Evolutionary conservation across 2,797 vertebrate species (phyloP), one percentile per base, ranked within the genome.

Genomic region (Pipistrellus pygmaeus): DNA sequence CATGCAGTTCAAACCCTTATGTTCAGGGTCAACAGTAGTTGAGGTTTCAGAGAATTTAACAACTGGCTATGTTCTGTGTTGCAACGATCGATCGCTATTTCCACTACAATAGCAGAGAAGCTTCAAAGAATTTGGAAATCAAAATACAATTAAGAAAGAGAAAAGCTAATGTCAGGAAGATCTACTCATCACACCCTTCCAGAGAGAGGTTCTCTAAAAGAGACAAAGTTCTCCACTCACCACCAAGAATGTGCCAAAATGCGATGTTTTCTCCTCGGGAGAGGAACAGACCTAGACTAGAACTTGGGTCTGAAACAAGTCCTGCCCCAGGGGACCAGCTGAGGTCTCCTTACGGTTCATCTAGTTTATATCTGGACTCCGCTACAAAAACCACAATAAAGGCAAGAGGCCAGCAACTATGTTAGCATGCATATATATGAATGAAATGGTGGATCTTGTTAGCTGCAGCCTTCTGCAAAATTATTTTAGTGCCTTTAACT

Each of bases 111-210:
- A 73, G 46, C 17, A 64, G 17, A 90, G 41, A 77, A 69, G 41
- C 83, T 72, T 92, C 41, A 85, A 53, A 72, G 62, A 92, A 81
- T 92, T 25, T 81, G 32, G 41, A 95, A 84, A 93, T 62, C 71
- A 91, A 91, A 91, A 53, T 35, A 85, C 17, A 94, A 23, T 4
- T 81, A 32, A 51, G 82, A 80, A 97, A 62, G 27, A 64, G 15
- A 71, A 64, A 89, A 93, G 77, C 12, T 27, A 85, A 35, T 35
- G 72, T 38, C 71, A 88, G 66, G 38, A 88, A 77, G 51, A 73
- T 84, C 78, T 60, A 25, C 81, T 68, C 44, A 86, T 55, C 78
- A 88, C 41, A 53, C 57, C 38, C 48, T 77, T 89, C n/a, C 48
- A 86, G 44, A 55, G 72, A 92, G 53, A 94, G 27, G 30, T 66